These are phyloP conservation scores for Mola mola DNA, from an alignment of 2,113 vertebrate species.

Conservation along the genomic window DNA sequence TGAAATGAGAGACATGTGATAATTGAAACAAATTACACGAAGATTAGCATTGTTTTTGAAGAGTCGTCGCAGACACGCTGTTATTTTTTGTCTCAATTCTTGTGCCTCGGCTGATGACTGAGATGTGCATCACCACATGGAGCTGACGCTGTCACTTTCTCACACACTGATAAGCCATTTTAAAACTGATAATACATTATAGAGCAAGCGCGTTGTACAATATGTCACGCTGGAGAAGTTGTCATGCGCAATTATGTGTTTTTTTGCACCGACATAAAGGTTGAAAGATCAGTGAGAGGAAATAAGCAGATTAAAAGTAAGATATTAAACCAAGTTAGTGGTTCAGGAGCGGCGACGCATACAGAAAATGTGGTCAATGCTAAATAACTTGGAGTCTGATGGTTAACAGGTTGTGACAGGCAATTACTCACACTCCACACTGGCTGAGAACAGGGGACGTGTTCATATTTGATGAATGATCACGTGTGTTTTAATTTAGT, in stretches of 20 bases:
- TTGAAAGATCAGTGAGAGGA: conserved; percentile 11
- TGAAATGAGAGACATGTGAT: conserved; percentile 47
- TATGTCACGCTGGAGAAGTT: background rate
- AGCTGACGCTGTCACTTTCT: conserved; percentile 43
- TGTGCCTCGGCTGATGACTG: conserved; percentile 56
- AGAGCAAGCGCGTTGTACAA: background rate
- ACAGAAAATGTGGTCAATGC: background rate
- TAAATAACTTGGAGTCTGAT: conserved; percentile 37
- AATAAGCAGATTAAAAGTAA: conserved; percentile 11
- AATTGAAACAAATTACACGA: conserved; percentile 61
- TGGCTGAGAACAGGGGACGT: conserved; percentile 31
- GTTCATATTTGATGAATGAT: conserved; percentile 73
- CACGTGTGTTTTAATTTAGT: conserved; percentile 70
- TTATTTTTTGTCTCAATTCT: conserved; percentile 27
- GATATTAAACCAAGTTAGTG: background rate
- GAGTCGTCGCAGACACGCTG: conserved; percentile 6
- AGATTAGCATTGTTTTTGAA: conserved; percentile 14
- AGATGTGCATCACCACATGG: conserved; percentile 49
- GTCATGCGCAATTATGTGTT: conserved; percentile 16
- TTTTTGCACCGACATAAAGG: background rate
- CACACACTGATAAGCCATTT: conserved; percentile 16
- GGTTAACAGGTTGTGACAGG: conserved; percentile 42
- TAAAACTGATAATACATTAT: conserved; percentile 17
- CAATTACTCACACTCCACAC: conserved; percentile 49
- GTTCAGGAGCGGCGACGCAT: background rate